These are phyloP conservation scores for Magallana ariakensis DNA, from an alignment of 1,140 invertebrate genomes.

Conservation along the genomic window DNA sequence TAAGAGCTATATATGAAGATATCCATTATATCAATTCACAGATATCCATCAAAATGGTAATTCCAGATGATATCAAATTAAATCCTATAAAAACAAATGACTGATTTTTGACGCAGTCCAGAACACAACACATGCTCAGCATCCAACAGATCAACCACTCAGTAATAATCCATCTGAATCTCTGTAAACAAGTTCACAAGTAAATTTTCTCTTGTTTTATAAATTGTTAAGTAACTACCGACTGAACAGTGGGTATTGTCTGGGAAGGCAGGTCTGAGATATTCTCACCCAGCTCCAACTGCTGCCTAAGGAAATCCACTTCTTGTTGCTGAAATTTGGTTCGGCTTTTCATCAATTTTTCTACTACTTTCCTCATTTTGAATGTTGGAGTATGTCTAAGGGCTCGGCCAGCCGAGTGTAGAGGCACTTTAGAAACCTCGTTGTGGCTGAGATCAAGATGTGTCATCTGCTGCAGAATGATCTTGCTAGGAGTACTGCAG, in stretches of 20 bases:
- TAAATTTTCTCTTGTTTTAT: no score
- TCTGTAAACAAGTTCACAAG: no score
- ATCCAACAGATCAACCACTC: no score
- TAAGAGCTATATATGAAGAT: no score
- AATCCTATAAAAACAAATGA: no score
- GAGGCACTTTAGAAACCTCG: slow-evolving; percentile 64
- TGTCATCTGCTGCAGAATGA: slow-evolving; percentile 70
- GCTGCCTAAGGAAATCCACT: slow-evolving; percentile 67
- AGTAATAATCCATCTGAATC: no score
- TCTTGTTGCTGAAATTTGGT: slow-evolving; percentile 72
- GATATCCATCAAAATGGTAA: no score
- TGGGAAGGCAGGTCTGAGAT: background rate
- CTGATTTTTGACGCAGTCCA: no score
- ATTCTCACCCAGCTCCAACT: slow-evolving; percentile 47
- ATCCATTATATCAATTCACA: no score
- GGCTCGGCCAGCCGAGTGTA: slow-evolving; percentile 68
- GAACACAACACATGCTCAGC: no score
- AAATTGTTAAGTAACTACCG: background rate
- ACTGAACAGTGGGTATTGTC: background rate
- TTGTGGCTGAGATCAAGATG: slow-evolving; percentile 62
- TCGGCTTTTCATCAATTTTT: slow-evolving; percentile 69
- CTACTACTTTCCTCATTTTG: slow-evolving; percentile 73
- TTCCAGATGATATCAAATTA: no score
- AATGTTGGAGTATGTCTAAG: slow-evolving; percentile 74
- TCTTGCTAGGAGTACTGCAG: slow-evolving; percentile 66